Evolutionary conservation across 35 echinoderm and acorn worm species (phyloP).

Genomic region (Patiria miniata): DNA sequence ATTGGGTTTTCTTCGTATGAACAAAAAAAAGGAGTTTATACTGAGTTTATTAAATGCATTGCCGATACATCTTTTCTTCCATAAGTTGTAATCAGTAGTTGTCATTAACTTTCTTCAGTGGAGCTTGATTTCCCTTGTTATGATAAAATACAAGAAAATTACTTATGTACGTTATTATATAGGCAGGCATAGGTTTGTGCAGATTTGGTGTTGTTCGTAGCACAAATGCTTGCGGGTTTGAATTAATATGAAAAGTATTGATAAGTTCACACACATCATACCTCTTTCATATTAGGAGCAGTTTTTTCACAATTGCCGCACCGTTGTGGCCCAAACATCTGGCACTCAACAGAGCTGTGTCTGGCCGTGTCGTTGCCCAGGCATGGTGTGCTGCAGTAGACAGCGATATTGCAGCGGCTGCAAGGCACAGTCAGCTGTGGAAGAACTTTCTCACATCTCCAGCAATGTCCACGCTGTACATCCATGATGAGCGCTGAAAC

Average conservation of each 20-base stretch:
- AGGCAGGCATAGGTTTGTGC: too few species aligned
- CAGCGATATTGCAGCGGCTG: neutral
- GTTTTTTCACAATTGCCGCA: neutral
- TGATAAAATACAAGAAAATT: too few species aligned
- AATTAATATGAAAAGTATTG: neutral
- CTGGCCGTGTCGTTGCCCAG: neutral
- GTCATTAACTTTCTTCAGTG: too few species aligned
- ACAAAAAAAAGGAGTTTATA: too few species aligned
- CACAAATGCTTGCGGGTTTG: too few species aligned
- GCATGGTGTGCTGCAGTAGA: constrained; percentile 3
- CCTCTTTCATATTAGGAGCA: neutral
- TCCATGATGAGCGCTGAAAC: constrained; percentile 5
- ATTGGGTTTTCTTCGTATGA: too few species aligned
- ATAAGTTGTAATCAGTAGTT: too few species aligned
- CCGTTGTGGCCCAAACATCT: constrained; percentile 13
- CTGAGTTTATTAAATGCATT: too few species aligned
- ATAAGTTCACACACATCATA: neutral
- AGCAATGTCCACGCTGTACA: constrained; percentile 34
- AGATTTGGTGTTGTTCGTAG: too few species aligned
- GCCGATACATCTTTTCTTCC: too few species aligned
- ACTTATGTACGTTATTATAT: too few species aligned
- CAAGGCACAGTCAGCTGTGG: neutral
- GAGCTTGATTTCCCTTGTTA: too few species aligned
- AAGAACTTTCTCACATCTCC: constrained; percentile 28
- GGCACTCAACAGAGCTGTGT: constrained; percentile 31